phyloP scores from a whole-genome alignment of 2,113 vertebrate species.

The Tachuris rubrigastra region DNA sequence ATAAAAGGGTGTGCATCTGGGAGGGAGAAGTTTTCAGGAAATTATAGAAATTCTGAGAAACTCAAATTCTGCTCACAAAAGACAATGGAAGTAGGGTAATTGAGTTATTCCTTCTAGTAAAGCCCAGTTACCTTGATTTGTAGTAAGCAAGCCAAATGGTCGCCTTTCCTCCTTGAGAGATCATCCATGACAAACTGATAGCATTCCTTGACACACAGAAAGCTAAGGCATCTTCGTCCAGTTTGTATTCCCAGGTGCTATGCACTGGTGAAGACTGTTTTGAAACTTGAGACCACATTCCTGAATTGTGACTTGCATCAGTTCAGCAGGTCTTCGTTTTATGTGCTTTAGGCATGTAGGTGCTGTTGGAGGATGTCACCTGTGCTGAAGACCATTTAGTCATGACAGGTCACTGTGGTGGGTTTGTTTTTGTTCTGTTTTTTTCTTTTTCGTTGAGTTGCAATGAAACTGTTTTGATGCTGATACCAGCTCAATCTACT shows the following conservation, averaged over 20 bases:
- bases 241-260: neutral
- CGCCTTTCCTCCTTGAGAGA: neutral
- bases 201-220: neutral
- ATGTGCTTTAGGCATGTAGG: neutral
- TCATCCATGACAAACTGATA: neutral
- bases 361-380: neutral
- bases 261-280: neutral
- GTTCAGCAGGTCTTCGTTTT: neutral
- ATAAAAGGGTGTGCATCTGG: neutral
- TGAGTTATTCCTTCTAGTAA: neutral
- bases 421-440: neutral
- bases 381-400: neutral
- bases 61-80: neutral
- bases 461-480: neutral
- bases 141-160: neutral
- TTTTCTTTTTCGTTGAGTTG: neutral
- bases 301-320: neutral
- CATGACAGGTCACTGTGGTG: neutral
- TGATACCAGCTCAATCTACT: neutral
- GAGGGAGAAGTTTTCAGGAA: neutral
- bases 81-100: neutral
- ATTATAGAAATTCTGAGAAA: neutral
- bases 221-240: neutral
- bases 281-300: neutral
- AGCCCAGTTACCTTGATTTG: neutral